Evolutionary conservation across 2,888 invertebrate genomes (phyloP), one percentile per base, ranked within the genome.

Genomic region (Morpho helenor): DNA sequence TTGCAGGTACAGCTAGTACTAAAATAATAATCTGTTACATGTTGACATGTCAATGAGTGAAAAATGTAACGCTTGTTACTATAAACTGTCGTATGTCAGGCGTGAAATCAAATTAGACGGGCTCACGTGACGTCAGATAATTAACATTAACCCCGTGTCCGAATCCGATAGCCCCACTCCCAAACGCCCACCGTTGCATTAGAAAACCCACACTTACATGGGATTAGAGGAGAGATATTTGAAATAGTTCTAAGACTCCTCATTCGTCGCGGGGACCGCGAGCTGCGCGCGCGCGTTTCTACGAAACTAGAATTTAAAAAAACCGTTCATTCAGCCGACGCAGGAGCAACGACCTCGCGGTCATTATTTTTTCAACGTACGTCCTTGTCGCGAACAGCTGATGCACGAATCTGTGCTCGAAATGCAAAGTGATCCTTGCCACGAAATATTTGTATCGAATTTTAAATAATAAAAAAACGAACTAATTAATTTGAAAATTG

Each of bases 151-250:
- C 75, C 70, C 67, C 69, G 66, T 66, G 69, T 68, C 61, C 63
- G 63, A 72, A 69, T 31, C 64, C 70, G 69, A 72, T 69, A 75
- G 70, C 70, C 75, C 72, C 72, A 71, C 72, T 74, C 73, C 72
- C 73, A 66, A 65, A 64, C 66, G 73, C 83, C 79, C 80, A 80
- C 79, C 59, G 72, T 57, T 63, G 72, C 77, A 78, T 76, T 78
- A 79, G 76, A 69, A 60, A 66, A 71, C 72, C 69, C 83, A 80
- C 84, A 85, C 82, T 77, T 74, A 75, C 74, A 84, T 85, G 85
- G 85, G 84, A 84, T 85, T 85, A 86, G 85, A 86, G 85, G 83
- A 84, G 84, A 87, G 82, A 85, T 85, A 77, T 83, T 87, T 87
- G 87, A 84, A 87, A 87, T 86, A 87, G 86, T 87, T 87, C 85